Evolutionary conservation across 2,888 invertebrate genomes (phyloP).

Genomic region (Psococerastis gibbosa): DNA sequence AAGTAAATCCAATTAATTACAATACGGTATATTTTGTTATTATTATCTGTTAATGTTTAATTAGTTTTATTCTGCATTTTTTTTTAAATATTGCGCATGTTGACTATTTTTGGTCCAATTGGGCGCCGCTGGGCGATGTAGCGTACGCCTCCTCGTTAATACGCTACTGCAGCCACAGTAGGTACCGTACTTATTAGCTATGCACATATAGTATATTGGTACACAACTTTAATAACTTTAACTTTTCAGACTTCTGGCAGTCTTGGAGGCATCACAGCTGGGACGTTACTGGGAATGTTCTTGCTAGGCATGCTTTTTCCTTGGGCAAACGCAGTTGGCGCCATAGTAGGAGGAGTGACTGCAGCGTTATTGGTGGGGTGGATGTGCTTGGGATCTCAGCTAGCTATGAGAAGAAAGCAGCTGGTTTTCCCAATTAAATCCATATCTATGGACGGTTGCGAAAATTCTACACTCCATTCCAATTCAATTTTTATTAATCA

Average conservation of each 20-base stretch:
- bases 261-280: slow-evolving; percentile 19
- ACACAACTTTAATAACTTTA: too few species aligned
- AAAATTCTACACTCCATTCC: slow-evolving; percentile 17
- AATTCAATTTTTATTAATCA: slow-evolving; percentile 9
- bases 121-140: too few species aligned
- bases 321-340: slow-evolving; percentile 21
- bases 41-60: too few species aligned
- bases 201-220: too few species aligned
- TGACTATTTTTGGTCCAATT: too few species aligned
- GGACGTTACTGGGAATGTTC: slow-evolving; percentile 20
- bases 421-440: slow-evolving; percentile 20
- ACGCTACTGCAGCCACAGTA: too few species aligned
- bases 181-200: too few species aligned
- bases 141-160: too few species aligned
- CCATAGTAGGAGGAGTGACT: slow-evolving; percentile 18
- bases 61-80: too few species aligned
- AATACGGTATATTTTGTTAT: too few species aligned
- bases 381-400: slow-evolving; percentile 20
- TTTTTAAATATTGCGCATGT: too few species aligned
- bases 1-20: too few species aligned
- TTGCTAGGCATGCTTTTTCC: slow-evolving; percentile 21
- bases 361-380: slow-evolving; percentile 18
- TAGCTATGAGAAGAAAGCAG: slow-evolving; percentile 18
- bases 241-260: slow-evolving; percentile 19
- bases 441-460: slow-evolving; percentile 18